Percentiles rank a stretch among this genome's conserved stretches.
phyloP scores from a whole-genome alignment of 2,113 vertebrate genomes.

The Phasianus colchicus region DNA sequence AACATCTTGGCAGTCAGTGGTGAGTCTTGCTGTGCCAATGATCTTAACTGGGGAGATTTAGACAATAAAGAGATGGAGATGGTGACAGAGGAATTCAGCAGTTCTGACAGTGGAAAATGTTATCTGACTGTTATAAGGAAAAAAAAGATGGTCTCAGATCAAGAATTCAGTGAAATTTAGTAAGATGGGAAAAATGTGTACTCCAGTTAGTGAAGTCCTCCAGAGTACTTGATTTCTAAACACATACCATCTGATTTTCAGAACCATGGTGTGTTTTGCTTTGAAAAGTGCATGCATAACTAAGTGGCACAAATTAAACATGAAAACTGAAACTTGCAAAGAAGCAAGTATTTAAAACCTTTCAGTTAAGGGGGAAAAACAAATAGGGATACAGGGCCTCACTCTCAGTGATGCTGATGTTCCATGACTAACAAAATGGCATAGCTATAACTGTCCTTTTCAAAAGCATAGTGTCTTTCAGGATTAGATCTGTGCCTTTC shows the following conservation, averaged over 20 bases:
- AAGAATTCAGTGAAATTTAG: neutral
- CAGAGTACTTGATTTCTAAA: neutral
- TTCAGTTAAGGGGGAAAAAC: neutral
- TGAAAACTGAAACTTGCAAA: neutral
- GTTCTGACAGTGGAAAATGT: neutral
- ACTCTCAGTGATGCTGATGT: neutral
- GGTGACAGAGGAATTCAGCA: neutral
- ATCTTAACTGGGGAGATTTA: neutral
- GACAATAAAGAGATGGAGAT: neutral
- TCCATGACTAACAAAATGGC: neutral
- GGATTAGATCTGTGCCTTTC: neutral
- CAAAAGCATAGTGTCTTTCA: rapidly evolving
- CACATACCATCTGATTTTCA: neutral
- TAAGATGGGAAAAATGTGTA: neutral
- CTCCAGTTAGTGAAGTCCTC: neutral
- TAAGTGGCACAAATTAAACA: neutral
- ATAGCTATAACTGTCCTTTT: rapidly evolving
- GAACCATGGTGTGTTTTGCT: neutral
- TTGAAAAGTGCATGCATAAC: neutral
- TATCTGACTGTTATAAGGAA: neutral
- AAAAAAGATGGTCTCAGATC: neutral
- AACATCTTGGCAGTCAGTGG: neutral
- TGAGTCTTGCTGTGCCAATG: neutral
- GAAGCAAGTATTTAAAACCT: neutral
- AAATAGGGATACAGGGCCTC: neutral